Percentiles rank a stretch among this genome's conserved stretches.
Evolutionary conservation across 2,113 vertebrate species (phyloP).

Genomic region (Strix uralensis): DNA sequence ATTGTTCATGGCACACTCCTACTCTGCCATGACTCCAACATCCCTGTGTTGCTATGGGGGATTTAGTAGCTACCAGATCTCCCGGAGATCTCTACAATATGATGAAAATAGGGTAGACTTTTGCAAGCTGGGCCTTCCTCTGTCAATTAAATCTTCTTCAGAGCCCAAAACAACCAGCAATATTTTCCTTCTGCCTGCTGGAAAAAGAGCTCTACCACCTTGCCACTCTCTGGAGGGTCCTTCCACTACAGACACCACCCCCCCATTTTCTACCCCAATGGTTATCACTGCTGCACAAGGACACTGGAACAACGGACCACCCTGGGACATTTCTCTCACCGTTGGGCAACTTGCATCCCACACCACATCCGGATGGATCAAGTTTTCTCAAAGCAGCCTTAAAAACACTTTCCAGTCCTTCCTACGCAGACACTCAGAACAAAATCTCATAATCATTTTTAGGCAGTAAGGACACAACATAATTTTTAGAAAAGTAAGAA

Average conservation of each 20-base stretch:
- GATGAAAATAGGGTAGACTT: not conserved
- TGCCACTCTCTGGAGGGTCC: not conserved
- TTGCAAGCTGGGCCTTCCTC: not conserved
- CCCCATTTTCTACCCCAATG: not conserved
- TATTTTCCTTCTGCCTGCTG: not conserved
- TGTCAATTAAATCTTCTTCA: not conserved
- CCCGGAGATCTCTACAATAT: not conserved
- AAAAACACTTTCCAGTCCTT: not conserved
- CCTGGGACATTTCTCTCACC: not conserved
- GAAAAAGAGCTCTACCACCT: not conserved
- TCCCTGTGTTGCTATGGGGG: not conserved
- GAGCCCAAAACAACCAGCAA: not conserved
- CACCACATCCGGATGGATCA: not conserved
- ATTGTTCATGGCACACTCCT: slow-evolving; percentile 11
- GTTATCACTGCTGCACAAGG: not conserved
- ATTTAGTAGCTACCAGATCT: not conserved
- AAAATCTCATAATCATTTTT: not conserved
- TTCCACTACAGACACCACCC: not conserved
- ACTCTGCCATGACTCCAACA: slow-evolving; percentile 12
- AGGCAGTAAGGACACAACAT: not conserved
- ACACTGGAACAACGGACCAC: not conserved
- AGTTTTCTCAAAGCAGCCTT: not conserved
- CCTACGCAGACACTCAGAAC: not conserved
- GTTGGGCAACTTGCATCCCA: not conserved
- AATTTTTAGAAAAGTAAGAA: not conserved